Evolutionary conservation across 2,888 invertebrate genomes (phyloP), one percentile per base, ranked within the genome.

Genomic region (Brenthis ino): DNA sequence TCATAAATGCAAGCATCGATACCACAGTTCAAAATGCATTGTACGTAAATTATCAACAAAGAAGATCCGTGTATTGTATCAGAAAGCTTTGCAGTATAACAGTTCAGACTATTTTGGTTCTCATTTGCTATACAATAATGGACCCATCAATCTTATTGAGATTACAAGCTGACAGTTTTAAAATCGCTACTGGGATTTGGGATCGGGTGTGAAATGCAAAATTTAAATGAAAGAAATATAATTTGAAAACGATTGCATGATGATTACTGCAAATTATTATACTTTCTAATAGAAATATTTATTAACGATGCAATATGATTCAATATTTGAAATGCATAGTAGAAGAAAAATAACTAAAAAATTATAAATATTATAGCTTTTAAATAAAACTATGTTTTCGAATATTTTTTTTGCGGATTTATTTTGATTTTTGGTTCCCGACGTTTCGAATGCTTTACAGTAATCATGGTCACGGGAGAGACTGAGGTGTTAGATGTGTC

Each of bases 121-220:
- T 71, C 70, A 72, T 72, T 75, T 76, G 68, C 60, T 67, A 68
- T 69, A 75, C 73, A 73, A 74, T 73, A 75, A 73, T 75, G 73
- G 73, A 69, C 28, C 73, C 74, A 77, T 76, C 75, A 75, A 77
- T 77, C 76, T 74, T 70, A 64, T 69, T 70, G 69, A 75, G 77
- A 76, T 76, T 77, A 77, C 69, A 58, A 66, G 63, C 68, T 75
- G 75, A 74, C 76, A 60, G 69, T 70, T 74, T 73, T 69, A 72
- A 75, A 73, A 77, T 76, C 74, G 74, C 69, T 57, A 67, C 54
- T 64, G 72, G 66, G 69, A 69, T 75, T 75, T 71, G 68, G 70
- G 67, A 68, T 66, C 56, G 53, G 61, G 20, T 65, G 53, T 64
- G 58, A 63, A 68, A 53, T 66, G 50, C 13, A 33, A 56, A 54